These are phyloP conservation scores for Uloborus diversus DNA, from an alignment of 1,140 invertebrate genomes.

Conservation along the genomic window DNA sequence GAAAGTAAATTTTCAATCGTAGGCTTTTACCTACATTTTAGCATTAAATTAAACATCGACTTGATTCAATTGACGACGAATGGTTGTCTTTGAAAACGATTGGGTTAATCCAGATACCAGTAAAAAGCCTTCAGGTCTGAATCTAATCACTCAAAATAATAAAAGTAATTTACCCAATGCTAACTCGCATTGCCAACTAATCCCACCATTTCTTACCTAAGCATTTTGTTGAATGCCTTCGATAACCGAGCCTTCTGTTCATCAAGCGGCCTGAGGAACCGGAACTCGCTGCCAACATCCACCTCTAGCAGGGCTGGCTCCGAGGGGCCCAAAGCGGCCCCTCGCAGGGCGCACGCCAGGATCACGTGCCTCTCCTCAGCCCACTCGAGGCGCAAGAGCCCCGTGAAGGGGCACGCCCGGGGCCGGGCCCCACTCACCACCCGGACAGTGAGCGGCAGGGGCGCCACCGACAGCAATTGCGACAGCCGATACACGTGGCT, in stretches of 20 bases:
- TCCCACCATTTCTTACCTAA: too few relatives aligned
- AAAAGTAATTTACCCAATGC: too few relatives aligned
- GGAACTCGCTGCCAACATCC: conserved; percentile 31
- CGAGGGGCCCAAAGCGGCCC: not conserved
- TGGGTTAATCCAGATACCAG: too few relatives aligned
- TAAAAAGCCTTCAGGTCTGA: too few relatives aligned
- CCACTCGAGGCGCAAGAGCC: conserved; percentile 46
- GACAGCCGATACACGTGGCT: conserved; percentile 51
- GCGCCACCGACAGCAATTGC: conserved; percentile 36
- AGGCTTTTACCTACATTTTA: too few relatives aligned
- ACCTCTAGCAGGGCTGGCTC: conserved; percentile 43
- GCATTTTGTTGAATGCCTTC: conserved; percentile 35
- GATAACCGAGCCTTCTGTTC: conserved; percentile 45
- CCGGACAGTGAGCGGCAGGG: conserved; percentile 36
- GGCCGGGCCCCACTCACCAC: conserved; percentile 38
- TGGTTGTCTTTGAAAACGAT: too few relatives aligned
- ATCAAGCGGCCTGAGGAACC: conserved; percentile 41
- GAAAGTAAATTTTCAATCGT: too few relatives aligned
- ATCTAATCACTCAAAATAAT: too few relatives aligned
- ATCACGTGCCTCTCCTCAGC: conserved; percentile 47
- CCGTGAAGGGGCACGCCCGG: conserved; percentile 41
- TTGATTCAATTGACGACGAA: too few relatives aligned
- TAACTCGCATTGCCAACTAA: too few relatives aligned
- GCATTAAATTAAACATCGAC: too few relatives aligned
- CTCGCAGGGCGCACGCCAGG: conserved; percentile 40